Base-by-base conservation (phyloP, 2,888 invertebrate species). In the Andrena praecox region DNA sequence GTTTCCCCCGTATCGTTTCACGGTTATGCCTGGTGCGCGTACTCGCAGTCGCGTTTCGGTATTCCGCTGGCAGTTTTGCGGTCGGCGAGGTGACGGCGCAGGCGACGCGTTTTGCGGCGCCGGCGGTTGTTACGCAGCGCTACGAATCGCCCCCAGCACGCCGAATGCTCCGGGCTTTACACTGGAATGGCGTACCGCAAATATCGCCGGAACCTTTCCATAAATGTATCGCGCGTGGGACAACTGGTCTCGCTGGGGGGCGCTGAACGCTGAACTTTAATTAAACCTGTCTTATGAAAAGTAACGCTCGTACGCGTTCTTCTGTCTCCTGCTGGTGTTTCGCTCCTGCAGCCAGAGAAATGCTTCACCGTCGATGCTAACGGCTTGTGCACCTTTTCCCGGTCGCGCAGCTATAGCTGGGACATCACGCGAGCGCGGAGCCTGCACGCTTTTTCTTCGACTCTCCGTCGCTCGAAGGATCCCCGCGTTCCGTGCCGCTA, bases 81-180 rank as follows among this genome's bases (percentile, higher is more conserved):
- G 90, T 90, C 85, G 85, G 24, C 76, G 77, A 87, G 87, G 89
- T 84, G 85, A 82, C 83, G 86, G 79, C 87, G 87, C 81, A 82
- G 77, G 59, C 71, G 83, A 86, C 80, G 88, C 89, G 87, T 90
- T 90, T 90, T 90, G 90, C 88, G 90, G 90, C 85, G 77, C 84
- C 66, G 77, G 85, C 80, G 89, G 87, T 90, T 79, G 88, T 89
- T 85, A 77, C 88, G 84, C 85, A 86, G 81, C 77, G 83, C 74
- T 88, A 82, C 87, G 84, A 90, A 84, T 89, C 87, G 73, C 62
- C 52, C 12, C 60, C n/a, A 24, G 35, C 67, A 12, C 33, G 77
- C 42, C 71, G 33, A 84, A 86, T 79, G 79, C 86, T 80, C 75
- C 63, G 79, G 70, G 77, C 84, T 81, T 87, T 77, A 80, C 79